phyloP scores from a whole-genome alignment of 2,888 invertebrate genomes.

The Orchestes rusci region DNA sequence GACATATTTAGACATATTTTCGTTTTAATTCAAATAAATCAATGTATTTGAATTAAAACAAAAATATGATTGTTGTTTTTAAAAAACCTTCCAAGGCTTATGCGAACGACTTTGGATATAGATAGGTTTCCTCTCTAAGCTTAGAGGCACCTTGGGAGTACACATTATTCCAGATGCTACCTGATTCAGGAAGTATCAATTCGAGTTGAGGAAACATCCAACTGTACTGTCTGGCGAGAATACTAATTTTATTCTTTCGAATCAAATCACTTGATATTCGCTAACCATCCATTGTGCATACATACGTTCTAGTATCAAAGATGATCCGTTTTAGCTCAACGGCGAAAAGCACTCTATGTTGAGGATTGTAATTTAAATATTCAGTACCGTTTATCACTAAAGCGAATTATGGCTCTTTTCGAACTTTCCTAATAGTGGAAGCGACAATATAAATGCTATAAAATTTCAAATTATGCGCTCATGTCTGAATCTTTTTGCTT shows the following conservation, averaged over 20 bases:
- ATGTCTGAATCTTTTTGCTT: conserved; percentile 9
- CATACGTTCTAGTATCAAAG: no score
- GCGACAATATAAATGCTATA: conserved; percentile 17
- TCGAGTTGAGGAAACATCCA: conserved; percentile 1
- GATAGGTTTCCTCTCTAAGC: no score
- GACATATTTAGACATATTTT: no score
- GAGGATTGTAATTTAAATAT: conserved; percentile 17
- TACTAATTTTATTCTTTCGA: neutral
- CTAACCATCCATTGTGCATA: no score
- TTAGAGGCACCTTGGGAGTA: no score
- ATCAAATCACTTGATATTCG: neutral
- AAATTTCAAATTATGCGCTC: conserved; percentile 13
- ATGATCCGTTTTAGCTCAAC: conserved; percentile 5
- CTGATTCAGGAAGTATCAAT: no score
- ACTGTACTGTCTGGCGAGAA: neutral
- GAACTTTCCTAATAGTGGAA: conserved; percentile 15
- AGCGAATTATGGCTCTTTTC: conserved; percentile 15
- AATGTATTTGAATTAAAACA: no score
- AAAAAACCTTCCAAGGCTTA: no score
- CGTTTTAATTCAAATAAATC: no score
- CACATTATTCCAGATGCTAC: no score
- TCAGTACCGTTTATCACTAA: conserved; percentile 16
- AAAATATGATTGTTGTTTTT: no score
- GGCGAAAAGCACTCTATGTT: conserved; percentile 6
- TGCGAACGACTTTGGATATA: no score